Percentiles rank a stretch among this genome's conserved stretches.
phyloP scores from a whole-genome alignment of 2,888 invertebrate genomes.

The Ornithoptera priamus region DNA sequence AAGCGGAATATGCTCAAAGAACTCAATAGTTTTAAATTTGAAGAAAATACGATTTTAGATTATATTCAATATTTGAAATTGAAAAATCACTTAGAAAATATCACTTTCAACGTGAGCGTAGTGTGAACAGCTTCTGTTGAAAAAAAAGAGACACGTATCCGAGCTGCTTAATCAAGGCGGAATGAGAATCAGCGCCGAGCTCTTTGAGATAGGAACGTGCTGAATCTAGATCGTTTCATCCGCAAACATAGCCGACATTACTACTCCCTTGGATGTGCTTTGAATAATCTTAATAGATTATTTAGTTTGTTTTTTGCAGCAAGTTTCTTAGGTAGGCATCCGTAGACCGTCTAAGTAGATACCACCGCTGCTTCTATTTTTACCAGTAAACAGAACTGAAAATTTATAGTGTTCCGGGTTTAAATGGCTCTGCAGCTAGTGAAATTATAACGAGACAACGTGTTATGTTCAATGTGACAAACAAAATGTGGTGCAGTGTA shows the following conservation, averaged over 20 bases:
- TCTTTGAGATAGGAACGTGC: constrained; percentile 18
- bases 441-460: too few species aligned
- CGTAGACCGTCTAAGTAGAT: too few species aligned
- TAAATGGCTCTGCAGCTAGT: too few species aligned
- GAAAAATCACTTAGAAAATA: neutral
- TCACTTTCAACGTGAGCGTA: neutral
- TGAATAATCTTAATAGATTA: neutral
- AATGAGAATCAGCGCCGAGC: constrained; percentile 15
- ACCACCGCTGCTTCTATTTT: too few species aligned
- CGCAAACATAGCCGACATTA: constrained; percentile 12
- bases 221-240: constrained; percentile 13
- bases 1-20: too few species aligned
- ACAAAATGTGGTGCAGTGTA: too few species aligned
- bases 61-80: neutral
- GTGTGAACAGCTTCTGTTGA: neutral
- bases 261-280: constrained; percentile 8
- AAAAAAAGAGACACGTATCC: neutral
- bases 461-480: too few species aligned
- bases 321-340: neutral
- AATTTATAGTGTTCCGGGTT: too few species aligned
- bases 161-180: constrained; percentile 11
- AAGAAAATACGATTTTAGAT: too few species aligned
- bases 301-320: neutral
- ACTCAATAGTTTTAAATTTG: too few species aligned
- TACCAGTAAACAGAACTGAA: too few species aligned